phyloP scores from a whole-genome alignment of 2,888 invertebrate species.

The Leptopterna dolabrata region DNA sequence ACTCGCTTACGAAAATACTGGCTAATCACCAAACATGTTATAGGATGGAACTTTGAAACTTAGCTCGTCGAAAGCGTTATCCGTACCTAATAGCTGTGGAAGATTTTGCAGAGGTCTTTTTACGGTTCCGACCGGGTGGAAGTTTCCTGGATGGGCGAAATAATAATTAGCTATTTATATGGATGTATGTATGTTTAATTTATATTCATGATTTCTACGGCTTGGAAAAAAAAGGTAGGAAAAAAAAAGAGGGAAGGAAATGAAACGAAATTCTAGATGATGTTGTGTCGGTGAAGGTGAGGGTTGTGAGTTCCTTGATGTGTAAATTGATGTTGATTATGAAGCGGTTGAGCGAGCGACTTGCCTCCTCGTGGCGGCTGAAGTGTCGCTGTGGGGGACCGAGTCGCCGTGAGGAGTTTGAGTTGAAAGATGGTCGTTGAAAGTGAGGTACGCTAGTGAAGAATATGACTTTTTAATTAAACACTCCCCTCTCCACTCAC shows the following conservation, averaged over 20 bases:
- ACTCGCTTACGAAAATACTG: too few species aligned
- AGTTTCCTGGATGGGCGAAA: background rate
- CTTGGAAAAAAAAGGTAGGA: background rate
- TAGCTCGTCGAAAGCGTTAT: too few species aligned
- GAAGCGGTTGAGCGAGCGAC: background rate
- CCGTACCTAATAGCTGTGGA: too few species aligned
- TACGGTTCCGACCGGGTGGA: too few species aligned
- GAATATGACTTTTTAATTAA: conserved; percentile 11
- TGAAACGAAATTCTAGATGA: background rate
- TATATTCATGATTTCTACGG: background rate
- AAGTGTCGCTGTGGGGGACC: background rate
- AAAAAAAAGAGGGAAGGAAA: background rate
- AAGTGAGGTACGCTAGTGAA: background rate
- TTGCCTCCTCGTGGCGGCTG: background rate
- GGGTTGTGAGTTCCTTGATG: background rate
- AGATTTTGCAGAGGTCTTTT: too few species aligned
- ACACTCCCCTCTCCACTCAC: background rate
- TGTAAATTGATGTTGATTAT: conserved; percentile 7
- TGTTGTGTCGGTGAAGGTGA: background rate
- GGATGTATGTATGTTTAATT: conserved; percentile 7
- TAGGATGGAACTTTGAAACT: too few species aligned
- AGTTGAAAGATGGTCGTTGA: background rate
- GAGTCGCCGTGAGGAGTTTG: background rate
- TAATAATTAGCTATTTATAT: background rate
- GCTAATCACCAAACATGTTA: too few species aligned